These are phyloP conservation scores for Bursaphelenchus mucronatus DNA, from an alignment of 1,140 invertebrate genomes.

Conservation along the genomic window DNA sequence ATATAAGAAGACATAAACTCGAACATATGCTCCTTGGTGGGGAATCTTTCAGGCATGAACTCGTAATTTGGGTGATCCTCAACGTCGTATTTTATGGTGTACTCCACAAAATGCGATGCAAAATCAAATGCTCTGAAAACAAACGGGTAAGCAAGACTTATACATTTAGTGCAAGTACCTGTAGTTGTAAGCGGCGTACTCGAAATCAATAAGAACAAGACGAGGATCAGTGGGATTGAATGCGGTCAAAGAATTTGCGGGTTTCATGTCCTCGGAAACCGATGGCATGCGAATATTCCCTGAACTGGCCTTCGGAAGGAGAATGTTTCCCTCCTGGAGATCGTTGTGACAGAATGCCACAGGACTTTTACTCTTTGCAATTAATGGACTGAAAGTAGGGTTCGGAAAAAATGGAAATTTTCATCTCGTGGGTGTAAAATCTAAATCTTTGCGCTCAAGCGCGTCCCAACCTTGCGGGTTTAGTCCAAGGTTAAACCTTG, in stretches of 20 bases:
- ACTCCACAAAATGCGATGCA: conserved; percentile 60
- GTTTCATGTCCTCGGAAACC: conserved; percentile 42
- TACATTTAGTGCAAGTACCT: conserved; percentile 38
- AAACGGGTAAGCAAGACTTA: conserved; percentile 15
- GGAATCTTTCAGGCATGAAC: conserved; percentile 53
- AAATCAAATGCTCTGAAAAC: conserved; percentile 56
- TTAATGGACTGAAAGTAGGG: conserved; percentile 36
- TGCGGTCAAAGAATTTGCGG: conserved; percentile 45
- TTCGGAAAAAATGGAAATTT: too few relatives aligned
- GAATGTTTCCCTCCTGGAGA: conserved; percentile 75
- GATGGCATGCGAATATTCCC: conserved; percentile 58
- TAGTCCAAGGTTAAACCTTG: too few relatives aligned
- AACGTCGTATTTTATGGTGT: conserved; percentile 56
- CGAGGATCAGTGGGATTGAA: conserved; percentile 59
- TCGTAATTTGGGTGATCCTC: conserved; percentile 53
- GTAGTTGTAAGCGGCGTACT: conserved; percentile 60
- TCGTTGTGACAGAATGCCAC: conserved; percentile 97
- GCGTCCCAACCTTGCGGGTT: too few relatives aligned
- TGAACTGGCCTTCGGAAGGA: conserved; percentile 58
- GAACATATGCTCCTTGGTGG: conserved; percentile 50
- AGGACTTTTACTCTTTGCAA: conserved; percentile 63
- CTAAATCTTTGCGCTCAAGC: too few relatives aligned
- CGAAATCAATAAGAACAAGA: conserved; percentile 58
- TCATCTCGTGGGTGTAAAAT: too few relatives aligned
- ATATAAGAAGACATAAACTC: conserved; percentile 59